Base-by-base conservation (phyloP, 2,888 invertebrate species). In the Ophonus ardosiacus region DNA sequence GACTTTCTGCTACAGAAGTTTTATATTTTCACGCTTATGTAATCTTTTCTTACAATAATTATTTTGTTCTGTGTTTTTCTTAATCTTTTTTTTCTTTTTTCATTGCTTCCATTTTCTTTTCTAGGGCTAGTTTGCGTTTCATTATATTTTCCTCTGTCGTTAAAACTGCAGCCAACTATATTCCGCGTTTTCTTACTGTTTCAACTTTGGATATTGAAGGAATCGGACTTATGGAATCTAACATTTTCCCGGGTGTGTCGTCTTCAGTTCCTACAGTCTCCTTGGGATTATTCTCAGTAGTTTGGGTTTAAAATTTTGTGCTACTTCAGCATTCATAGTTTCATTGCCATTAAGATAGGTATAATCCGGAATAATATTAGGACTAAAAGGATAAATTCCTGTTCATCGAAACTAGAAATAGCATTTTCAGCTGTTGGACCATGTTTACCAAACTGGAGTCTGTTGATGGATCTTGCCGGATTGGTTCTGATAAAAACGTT, bases 371-470 rank as follows among this genome's bases (percentile, higher is more conserved):
- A 76, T 51, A 7, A 13, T 8, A 18, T 51, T 21, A 51, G 76
- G 51, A 7, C 17, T 71, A 51, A 40, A 76, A 15, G 43, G 17
- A 51, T 51, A 56, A 43, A 76, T 51, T 18, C 76, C 76, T 21
- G 40, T 40, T 15, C 17, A 51, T 17, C 43, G 15, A 51, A 76
- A 76, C 51, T 13, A 10, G 51, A 76, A 6, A 43, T 4, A 0
- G n/a, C 76, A 76, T 76, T 76, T 51, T 51, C 15, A 15, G 15
- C 13, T 51, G 51, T 17, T 5, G 76, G 18, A 15, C 86, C 38
- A 24, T 88, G 78, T 17, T 17, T 18, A 10, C 63, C 88, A 86
- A 87, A 88, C 15, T 86, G 78, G 7, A 86, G 21, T 63, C 87
- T 85, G 0, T 83, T 86, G 15, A 88, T 21, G 7, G 85, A 10